Evolutionary conservation across 2,797 vertebrate species (phyloP).

Genomic region (Aplochiton taeniatus): DNA sequence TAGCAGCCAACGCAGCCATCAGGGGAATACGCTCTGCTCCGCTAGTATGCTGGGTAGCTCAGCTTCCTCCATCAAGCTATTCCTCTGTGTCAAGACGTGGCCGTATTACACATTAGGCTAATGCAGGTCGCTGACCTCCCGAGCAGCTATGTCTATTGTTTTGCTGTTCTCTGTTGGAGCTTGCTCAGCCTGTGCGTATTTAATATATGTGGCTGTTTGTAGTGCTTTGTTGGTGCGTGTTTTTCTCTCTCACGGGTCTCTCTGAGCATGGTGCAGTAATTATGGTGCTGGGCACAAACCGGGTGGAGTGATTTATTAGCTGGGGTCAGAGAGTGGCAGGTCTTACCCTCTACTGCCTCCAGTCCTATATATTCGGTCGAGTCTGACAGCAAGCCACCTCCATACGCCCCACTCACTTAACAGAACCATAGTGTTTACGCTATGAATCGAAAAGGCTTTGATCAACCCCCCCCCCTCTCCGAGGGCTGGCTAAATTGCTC

Average conservation of each 20-base stretch:
- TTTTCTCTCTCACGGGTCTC: constrained; percentile 32
- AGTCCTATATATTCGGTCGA: constrained; percentile 55
- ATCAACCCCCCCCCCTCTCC: constrained; percentile 31
- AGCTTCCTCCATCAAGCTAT: constrained; percentile 30
- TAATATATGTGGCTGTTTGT: background rate
- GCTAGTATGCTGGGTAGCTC: background rate
- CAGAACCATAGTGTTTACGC: constrained; percentile 61
- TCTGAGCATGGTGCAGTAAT: constrained; percentile 54
- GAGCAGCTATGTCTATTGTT: constrained; percentile 39
- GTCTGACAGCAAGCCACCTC: constrained; percentile 66
- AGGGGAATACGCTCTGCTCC: constrained; percentile 21
- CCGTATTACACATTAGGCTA: constrained; percentile 46
- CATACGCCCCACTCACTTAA: constrained; percentile 73
- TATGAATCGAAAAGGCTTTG: constrained; percentile 54
- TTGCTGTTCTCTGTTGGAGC: constrained; percentile 24
- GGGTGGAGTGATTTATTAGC: constrained; percentile 76
- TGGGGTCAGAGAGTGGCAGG: constrained; percentile 69
- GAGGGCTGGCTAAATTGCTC: constrained; percentile 69
- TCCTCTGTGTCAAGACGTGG: constrained; percentile 38
- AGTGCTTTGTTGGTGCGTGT: background rate
- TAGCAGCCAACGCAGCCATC: constrained; percentile 16
- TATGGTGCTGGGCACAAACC: constrained; percentile 54
- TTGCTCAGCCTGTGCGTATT: constrained; percentile 14
- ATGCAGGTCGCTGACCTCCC: constrained; percentile 44
- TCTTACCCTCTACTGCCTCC: constrained; percentile 58